Conservation (phyloP, 2,113 vertebrate species). For the Engraulis encrasicolus region DNA sequence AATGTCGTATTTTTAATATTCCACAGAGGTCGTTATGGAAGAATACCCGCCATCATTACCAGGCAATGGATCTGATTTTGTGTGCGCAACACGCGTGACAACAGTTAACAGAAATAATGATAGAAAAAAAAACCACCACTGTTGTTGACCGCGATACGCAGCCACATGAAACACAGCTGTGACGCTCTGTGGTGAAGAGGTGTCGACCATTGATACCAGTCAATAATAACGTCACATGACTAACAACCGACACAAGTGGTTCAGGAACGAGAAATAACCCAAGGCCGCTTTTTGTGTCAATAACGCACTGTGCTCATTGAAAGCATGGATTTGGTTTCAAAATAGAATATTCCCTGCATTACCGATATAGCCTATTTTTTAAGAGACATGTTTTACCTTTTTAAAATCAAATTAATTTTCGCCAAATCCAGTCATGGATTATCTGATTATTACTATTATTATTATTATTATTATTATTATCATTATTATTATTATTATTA, state of each 20-base stretch:
- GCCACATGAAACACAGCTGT: background rate
- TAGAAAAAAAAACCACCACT: no score
- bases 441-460: background rate
- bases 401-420: no score
- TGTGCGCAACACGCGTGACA: no score
- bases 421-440: background rate
- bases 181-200: background rate
- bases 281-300: background rate
- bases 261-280: background rate
- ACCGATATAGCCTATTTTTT: no score
- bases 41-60: no score
- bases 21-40: no score
- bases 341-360: no score
- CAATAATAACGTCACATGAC: slow-evolving; percentile 22
- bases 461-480: background rate
- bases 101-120: background rate
- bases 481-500: no score
- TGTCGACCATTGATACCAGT: slow-evolving; percentile 2
- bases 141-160: background rate
- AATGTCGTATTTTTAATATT: no score
- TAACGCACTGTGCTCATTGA: background rate
- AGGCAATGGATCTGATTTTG: no score
- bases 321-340: background rate
- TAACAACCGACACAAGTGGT: slow-evolving; percentile 15
- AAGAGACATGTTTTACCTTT: background rate